phyloP scores from a whole-genome alignment of 2,888 invertebrate genomes.

The Pandemis cinnamomeana region DNA sequence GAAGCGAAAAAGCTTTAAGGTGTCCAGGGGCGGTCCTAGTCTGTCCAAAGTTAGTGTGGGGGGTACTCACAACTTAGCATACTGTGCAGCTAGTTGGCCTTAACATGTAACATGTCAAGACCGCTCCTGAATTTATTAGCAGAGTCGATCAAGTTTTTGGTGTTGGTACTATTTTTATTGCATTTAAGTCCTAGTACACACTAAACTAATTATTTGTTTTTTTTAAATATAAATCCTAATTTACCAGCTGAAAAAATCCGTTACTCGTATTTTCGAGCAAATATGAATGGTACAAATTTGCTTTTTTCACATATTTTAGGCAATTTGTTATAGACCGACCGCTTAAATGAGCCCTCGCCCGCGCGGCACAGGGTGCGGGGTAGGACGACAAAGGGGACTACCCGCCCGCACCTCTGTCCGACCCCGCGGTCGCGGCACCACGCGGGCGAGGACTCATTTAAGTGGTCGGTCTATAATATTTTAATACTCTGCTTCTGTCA shows the following conservation, averaged over 20 bases:
- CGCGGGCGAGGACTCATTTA: no score
- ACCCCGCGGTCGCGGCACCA: no score
- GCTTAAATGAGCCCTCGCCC: no score
- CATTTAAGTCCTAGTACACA: not conserved
- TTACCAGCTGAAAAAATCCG: no score
- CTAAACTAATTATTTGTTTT: no score
- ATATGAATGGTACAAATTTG: not conserved
- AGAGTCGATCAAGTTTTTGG: not conserved
- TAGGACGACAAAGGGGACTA: no score
- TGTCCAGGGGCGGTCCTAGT: constrained; percentile 6
- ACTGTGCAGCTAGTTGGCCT: not conserved
- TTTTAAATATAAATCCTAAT: no score
- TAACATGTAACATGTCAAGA: not conserved
- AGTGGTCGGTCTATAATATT: no score
- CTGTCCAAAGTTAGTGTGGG: not conserved
- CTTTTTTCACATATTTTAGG: not conserved
- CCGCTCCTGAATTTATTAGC: not conserved
- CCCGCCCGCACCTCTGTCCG: no score
- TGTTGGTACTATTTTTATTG: not conserved
- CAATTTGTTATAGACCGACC: not conserved
- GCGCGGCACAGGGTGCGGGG: no score
- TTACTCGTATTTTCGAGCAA: no score
- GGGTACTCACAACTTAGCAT: not conserved
- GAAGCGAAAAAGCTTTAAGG: constrained; percentile 36
- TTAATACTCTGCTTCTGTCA: no score